Base-by-base conservation (phyloP, 1,140 invertebrate genomes). In the Ceratitis capitata region DNA sequence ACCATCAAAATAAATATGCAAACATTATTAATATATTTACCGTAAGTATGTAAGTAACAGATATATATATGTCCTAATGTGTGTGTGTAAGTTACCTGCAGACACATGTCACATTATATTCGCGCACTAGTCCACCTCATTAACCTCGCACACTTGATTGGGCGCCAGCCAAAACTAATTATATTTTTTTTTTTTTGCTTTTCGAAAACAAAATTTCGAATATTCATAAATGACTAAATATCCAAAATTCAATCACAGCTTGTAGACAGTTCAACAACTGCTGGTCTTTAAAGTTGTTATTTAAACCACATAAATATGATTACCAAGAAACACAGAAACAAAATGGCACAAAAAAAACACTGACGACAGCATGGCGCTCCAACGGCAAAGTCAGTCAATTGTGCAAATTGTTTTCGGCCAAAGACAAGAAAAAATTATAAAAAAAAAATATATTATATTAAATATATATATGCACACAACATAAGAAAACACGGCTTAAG, bases 141-240 rank as follows among this genome's bases (percentile, higher is more conserved):
- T 89, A 89, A 89, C 89, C 88, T 88, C 89, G 87, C 90, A 90
- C 89, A 90, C 89, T 90, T 89, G 89, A 90, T 90, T 90, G 89
- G 89, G 89, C 89, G 89, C 89, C 89, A 88, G 89, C 88, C 86
- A 88, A 90, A 87, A 86, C 88, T 88, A 89, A 88, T 87, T 86
- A 85, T 85, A 86, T 83, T 10, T 23, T 12, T 5, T 26, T 35
- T 56, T 42, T 64, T 64, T 61, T 29, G 5, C 19, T 29, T 82
- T 89, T 89, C 89, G 19, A 16, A n/a, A n/a, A n/a, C n/a, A n/a
- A n/a, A n/a, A n/a, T n/a, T n/a, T n/a, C n/a, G n/a, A n/a, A n/a
- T n/a, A n/a, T n/a, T n/a, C n/a, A n/a, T n/a, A 53, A 53, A 51
- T 53, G 9, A 2, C 12, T 16, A 16, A 35, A 32, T 83, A 49